Base-by-base conservation (phyloP, 2,113 vertebrate genomes). In the Corydoras sp. region DNA sequence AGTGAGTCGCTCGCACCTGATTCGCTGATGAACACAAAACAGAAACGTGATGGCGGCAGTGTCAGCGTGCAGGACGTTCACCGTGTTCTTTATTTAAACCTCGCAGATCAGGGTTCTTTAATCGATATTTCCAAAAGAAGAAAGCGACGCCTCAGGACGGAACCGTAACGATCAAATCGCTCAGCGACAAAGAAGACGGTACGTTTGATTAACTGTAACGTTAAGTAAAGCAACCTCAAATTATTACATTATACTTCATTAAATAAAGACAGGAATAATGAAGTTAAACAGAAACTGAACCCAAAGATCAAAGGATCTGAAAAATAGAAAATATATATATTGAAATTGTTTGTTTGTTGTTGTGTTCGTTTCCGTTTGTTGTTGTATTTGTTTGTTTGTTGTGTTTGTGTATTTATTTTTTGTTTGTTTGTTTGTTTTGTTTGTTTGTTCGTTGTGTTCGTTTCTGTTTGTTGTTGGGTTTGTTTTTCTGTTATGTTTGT, bases 101-200 rank as follows among this genome's bases (percentile, higher is more conserved):
- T n/a, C 50, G 8, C 70, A 90, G 89, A 75, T 2, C 61, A n/a
- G 81, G 83, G 58, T 89, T 86, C 73, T 81, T 87, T 3, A 31
- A 76, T 63, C 54, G 59, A 4, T 71, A 68, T 48, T 65, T 79
- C 32, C 67, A 88, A 59, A 86, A 54, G 76, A 90, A 78, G 81
- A 81, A 81, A 2, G 60, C 68, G 0, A 73, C 0, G 24, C 76
- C 6, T 10, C 82, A 85, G 0, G 79, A 82, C 13, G 75, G 71
- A 8, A 80, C 35, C 29, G 11, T 63, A 30, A 73, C 77, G 48
- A 53, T 69, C 4, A 80, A 64, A 31, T 56, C 75, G 11, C 12
- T 72, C 0, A 10, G 63, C 9, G 80, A 79, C 18, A 85, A 79
- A 83, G 8, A 60, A 0, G 78, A 83, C 31, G 30, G 53, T 43